Evolutionary conservation across 1,140 invertebrate genomes (phyloP).

Genomic region (Steinernema feltiae): DNA sequence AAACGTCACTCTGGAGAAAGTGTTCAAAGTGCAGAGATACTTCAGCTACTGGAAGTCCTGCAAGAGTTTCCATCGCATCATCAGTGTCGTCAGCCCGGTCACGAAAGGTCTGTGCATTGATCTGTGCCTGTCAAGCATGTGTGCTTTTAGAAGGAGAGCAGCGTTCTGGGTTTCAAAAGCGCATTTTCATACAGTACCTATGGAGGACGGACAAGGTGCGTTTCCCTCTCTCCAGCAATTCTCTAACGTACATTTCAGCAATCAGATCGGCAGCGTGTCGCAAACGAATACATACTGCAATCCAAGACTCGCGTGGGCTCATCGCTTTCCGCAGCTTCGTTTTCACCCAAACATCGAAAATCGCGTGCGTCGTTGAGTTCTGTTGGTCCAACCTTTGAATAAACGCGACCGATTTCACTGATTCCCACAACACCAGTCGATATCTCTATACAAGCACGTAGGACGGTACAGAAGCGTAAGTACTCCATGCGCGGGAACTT

Average conservation of each 20-base stretch:
- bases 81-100: slow-evolving; percentile 35
- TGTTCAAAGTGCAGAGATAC: slow-evolving; percentile 30
- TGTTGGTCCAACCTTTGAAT: neutral
- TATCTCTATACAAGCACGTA: too few relatives aligned
- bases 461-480: too few relatives aligned
- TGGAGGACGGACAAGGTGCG: slow-evolving; percentile 32
- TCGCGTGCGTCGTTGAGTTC: neutral
- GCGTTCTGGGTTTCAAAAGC: slow-evolving; percentile 26
- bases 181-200: slow-evolving; percentile 40
- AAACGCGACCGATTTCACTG: neutral
- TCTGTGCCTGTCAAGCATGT: neutral
- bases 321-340: neutral
- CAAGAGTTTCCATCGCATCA: slow-evolving; percentile 35
- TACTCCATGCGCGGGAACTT: too few relatives aligned
- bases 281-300: slow-evolving; percentile 4
- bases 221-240: neutral
- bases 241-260: neutral
- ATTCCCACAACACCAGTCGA: too few relatives aligned
- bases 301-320: neutral
- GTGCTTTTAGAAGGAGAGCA: slow-evolving; percentile 27
- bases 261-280: slow-evolving; percentile 16
- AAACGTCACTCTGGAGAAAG: slow-evolving; percentile 22
- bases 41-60: slow-evolving; percentile 41
- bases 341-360: neutral
- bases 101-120: slow-evolving; percentile 25